Base-by-base conservation (phyloP, 2,113 vertebrate species). In the Lepus timidus region DNA sequence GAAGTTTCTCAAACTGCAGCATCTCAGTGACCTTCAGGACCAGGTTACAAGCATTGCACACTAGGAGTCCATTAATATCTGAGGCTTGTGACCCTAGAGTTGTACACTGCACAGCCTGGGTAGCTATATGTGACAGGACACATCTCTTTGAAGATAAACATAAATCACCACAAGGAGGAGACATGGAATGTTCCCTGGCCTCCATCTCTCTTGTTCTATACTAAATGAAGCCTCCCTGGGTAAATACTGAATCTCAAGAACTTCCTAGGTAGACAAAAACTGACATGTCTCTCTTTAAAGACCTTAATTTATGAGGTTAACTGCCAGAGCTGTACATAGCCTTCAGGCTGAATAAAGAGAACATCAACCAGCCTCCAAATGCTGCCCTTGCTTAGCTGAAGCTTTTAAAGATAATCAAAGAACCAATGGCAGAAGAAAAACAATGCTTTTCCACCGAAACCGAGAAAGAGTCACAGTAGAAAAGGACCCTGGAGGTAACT, bases 301-400 rank as follows among this genome's bases (percentile, higher is more conserved):
- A 58, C 44, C 33, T 89, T 91, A 64, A 85, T 94, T 93, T 91
- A 94, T 39, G 31, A 95, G 33, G 71, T 94, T 94, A 96, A 91
- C 83, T 68, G 80, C 62, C 62, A 94, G 64, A 84, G 67, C 25
- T 51, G n/a, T 36, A 64, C 68, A 25, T 4, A 62, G 39, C 86
- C 83, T 94, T 91, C 71, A 22, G 88, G 80, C 29, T 85, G 52
- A 75, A 93, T 80, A 93, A 84, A 36, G 84, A 94, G 73, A 74
- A 93, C 92, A 88, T 49, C 23, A 82, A 29, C 22, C 39, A 95
- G 68, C n/a, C 33, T 95, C 92, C 64, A 75, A 49, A 12, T 36
- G 39, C 19, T 71, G 64, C 61, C 61, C 61, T 71, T 88, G 27
- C 14, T 93, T 36, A 87, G 27, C 39, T 70, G 82, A 65, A 95